Conservation (phyloP, 1,140 invertebrate species). For the Forficula auricularia region DNA sequence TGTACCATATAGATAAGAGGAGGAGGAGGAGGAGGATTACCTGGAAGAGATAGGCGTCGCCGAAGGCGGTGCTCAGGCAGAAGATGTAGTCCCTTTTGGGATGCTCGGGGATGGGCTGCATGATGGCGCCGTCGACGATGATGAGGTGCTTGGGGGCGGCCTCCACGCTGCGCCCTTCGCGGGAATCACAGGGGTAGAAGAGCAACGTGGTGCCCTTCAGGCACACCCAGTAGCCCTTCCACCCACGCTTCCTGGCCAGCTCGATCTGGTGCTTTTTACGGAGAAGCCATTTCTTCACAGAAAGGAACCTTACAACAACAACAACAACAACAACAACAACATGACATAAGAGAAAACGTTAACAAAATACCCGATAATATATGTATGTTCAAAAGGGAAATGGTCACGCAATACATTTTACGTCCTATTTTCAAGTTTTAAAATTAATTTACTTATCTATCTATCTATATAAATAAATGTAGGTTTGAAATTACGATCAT, state of each 20-base stretch:
- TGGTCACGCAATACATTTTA: no score
- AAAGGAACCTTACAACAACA: conserved; percentile 61
- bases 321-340: conserved; percentile 11
- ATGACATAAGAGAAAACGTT: not conserved
- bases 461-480: no score
- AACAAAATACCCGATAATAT: no score
- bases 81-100: conserved; percentile 95
- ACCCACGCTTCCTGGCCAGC: conserved; percentile 81
- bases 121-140: conserved; percentile 92
- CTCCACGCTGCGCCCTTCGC: conserved; percentile 76
- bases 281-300: conserved; percentile 95
- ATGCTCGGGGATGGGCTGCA: conserved; percentile 96
- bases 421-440: no score
- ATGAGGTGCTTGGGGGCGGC: conserved; percentile 86
- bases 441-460: no score
- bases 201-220: conserved; percentile 90
- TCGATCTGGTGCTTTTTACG: conserved; percentile 94
- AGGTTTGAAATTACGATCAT: no score
- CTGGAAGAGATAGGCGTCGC: conserved; percentile 94
- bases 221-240: conserved; percentile 98
- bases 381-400: not conserved
- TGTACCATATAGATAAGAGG: no score
- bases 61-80: conserved; percentile 92
- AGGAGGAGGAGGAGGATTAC: conserved; percentile 28
- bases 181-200: conserved; percentile 89